phyloP scores from a whole-genome alignment of 2,113 vertebrate species.

The Echinops telfairi region DNA sequence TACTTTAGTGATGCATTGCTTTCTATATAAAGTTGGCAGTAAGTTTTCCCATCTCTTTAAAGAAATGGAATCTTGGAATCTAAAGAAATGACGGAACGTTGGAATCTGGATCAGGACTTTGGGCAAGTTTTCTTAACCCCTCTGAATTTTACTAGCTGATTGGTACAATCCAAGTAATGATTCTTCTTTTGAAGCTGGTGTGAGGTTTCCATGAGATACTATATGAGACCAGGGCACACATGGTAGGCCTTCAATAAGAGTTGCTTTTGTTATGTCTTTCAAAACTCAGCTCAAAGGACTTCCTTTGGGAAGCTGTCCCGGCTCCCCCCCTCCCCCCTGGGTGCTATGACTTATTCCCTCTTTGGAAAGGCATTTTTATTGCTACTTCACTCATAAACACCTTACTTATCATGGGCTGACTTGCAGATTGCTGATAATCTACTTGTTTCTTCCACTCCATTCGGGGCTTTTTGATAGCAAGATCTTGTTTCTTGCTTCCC shows the following conservation, averaged over 20 bases:
- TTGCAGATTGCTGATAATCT: not conserved
- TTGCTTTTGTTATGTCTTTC: slow-evolving; percentile 28
- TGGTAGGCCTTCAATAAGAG: not conserved
- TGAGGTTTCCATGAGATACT: not conserved
- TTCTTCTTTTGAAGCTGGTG: slow-evolving; percentile 25
- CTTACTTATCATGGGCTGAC: not conserved
- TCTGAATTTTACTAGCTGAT: not conserved
- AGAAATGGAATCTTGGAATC: too few relatives aligned
- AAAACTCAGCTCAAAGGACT: slow-evolving; percentile 14
- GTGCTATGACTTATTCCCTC: not conserved
- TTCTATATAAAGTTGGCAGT: too few relatives aligned
- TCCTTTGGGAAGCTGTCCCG: not conserved
- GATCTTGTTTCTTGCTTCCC: not conserved
- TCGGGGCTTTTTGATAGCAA: not conserved
- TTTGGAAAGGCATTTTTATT: slow-evolving; percentile 1
- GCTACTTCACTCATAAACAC: not conserved
- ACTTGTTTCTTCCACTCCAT: not conserved
- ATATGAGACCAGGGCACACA: not conserved
- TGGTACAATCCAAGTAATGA: not conserved
- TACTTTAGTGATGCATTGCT: too few relatives aligned
- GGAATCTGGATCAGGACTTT: too few relatives aligned
- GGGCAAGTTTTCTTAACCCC: not conserved
- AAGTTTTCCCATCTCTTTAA: too few relatives aligned
- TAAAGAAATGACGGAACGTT: too few relatives aligned
- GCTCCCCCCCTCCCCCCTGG: not conserved